Evolutionary conservation across 2,888 invertebrate genomes (phyloP).

Genomic region (Lepidochrysops patricia): DNA sequence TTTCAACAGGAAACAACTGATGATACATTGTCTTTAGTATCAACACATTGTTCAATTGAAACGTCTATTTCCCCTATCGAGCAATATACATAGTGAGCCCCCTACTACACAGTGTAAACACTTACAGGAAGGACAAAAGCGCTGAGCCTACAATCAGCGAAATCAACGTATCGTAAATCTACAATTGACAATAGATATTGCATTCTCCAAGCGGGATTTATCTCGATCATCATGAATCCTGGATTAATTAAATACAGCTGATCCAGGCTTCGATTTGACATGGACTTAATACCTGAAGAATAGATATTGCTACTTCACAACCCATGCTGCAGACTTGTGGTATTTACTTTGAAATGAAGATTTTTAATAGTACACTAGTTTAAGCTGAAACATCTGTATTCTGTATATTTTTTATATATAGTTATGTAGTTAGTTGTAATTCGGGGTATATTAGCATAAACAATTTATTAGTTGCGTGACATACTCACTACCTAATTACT

Average conservation of each 20-base stretch:
- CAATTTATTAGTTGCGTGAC: too few species aligned
- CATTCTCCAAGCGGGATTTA: not conserved
- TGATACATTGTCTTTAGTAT: too few species aligned
- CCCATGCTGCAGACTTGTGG: not conserved
- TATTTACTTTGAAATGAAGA: not conserved
- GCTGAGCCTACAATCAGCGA: not conserved
- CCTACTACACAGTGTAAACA: too few species aligned
- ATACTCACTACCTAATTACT: too few species aligned
- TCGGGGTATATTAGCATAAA: too few species aligned
- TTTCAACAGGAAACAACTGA: too few species aligned
- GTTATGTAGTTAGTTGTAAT: too few species aligned
- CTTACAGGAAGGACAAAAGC: not conserved
- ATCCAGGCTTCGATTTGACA: not conserved
- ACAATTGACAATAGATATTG: not conserved
- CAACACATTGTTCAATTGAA: too few species aligned
- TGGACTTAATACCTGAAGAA: not conserved
- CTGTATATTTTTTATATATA: too few species aligned
- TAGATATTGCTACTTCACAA: not conserved
- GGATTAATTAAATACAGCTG: not conserved
- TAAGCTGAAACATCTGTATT: too few species aligned
- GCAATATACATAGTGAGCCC: too few species aligned
- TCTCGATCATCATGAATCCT: not conserved
- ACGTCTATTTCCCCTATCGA: too few species aligned
- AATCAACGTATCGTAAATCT: not conserved
- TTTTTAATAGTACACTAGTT: not conserved